A percentile compares a stretch with the other conserved stretches of the same genome.
Evolutionary conservation across 2,113 vertebrate species (phyloP).

Genomic region (Dunckerocampus dactyliophorus): DNA sequence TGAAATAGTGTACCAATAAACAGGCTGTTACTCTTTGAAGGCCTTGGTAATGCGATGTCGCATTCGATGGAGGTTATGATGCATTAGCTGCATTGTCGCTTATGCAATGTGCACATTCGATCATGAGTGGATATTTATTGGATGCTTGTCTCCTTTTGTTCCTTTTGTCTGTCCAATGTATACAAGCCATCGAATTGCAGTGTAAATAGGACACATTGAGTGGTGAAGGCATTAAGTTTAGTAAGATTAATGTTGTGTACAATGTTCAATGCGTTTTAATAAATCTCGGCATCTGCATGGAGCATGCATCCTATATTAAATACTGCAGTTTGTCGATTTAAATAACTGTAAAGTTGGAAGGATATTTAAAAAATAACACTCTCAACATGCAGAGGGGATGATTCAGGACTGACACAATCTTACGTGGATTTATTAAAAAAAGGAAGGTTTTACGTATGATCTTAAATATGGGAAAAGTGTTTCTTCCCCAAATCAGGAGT

Average conservation of each 20-base stretch:
- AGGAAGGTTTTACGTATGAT: too few species aligned
- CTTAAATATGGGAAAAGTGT: too few species aligned
- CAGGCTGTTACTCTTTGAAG: conserved; percentile 2
- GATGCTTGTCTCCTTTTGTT: not conserved
- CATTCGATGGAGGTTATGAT: not conserved
- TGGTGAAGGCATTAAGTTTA: not conserved
- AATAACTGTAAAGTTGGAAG: not conserved
- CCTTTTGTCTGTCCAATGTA: not conserved
- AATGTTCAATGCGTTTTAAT: not conserved
- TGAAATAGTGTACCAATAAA: conserved; percentile 12
- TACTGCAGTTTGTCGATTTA: not conserved
- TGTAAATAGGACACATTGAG: not conserved
- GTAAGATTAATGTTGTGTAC: not conserved
- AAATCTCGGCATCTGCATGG: not conserved
- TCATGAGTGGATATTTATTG: not conserved
- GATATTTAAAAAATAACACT: not conserved
- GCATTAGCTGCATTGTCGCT: not conserved
- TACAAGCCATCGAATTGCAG: not conserved
- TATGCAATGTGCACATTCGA: not conserved
- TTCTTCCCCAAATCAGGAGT: too few species aligned
- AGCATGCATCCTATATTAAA: not conserved
- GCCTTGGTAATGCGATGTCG: conserved; percentile 1
- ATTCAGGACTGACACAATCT: not conserved
- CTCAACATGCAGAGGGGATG: not conserved
- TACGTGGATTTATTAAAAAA: not conserved